These are phyloP conservation scores for Parascotia fuliginaria DNA, from an alignment of 2,888 invertebrate genomes.

Conservation along the genomic window DNA sequence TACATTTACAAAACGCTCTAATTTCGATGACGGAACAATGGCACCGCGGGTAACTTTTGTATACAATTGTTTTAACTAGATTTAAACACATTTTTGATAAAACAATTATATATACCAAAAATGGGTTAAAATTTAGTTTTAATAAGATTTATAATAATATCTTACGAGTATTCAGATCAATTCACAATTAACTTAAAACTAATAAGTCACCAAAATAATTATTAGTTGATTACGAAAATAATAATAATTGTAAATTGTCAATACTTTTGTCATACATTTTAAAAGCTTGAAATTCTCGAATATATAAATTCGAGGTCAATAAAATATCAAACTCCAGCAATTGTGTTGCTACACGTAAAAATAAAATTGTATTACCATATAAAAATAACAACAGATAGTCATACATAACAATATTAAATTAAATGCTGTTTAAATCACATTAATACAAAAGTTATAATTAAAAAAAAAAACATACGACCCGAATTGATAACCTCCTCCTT, in stretches of 20 bases:
- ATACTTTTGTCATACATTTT: neutral
- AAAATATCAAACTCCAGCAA: neutral
- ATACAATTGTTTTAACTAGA: constrained; percentile 14
- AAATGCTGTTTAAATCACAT: constrained; percentile 7
- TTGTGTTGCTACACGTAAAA: neutral
- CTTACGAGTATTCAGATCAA: constrained; percentile 53
- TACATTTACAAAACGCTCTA: constrained; percentile 47
- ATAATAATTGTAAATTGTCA: constrained; percentile 3
- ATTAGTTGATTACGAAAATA: constrained; percentile 16
- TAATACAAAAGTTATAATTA: neutral
- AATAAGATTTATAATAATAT: constrained; percentile 22
- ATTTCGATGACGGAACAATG: constrained; percentile 50
- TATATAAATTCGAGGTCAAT: neutral
- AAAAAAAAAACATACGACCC: no score
- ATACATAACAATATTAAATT: neutral
- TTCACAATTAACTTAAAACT: constrained; percentile 25
- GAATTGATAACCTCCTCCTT: no score
- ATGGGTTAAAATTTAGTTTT: neutral
- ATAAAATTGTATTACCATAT: neutral
- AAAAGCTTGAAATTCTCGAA: no score
- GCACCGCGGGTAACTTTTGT: constrained; percentile 55
- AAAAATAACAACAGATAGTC: neutral
- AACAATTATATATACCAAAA: neutral
- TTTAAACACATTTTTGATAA: constrained; percentile 2
- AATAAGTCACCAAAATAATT: constrained; percentile 38